Base-by-base conservation (phyloP, 2,113 vertebrate species). In the Noctilio leporinus region DNA sequence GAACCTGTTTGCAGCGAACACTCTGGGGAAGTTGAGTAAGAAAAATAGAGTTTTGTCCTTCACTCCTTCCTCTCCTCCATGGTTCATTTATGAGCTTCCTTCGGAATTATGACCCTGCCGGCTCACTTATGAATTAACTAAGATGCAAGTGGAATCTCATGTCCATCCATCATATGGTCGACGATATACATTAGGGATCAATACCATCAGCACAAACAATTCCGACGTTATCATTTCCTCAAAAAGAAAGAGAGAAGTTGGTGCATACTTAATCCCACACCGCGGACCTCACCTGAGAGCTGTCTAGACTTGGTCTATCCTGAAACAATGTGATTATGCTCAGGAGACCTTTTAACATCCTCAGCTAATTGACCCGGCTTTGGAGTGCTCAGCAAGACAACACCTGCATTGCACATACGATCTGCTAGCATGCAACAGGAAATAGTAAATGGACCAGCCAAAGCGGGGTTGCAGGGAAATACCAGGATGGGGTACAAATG, bases 11-110 rank as follows among this genome's bases (percentile, higher is more conserved):
- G 92, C 83, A 95, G 83, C 55, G 94, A 96, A 92, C 72, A 83
- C 96, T 84, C 93, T 20, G 33, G 92, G 81, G 96, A 95, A 43
- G 40, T 0, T 70, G 62, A 73, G 33, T 49, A 85, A 78, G 90
- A 83, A 96, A 97, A 97, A 96, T 96, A 95, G 93, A 94, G 70
- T 64, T 96, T 76, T 95, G 97, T 67, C 96, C 96, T 96, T 97
- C 87, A 92, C 55, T 93, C 35, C 28, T 14, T 78, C 69, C 59
- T 83, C 51, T 92, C 55, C 38, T 95, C 87, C 59, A 4, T 88
- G 94, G 92, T 64, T 92, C 96, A 89, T 86, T 92, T 95, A 75
- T 70, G 81, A 96, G 83, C 30, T 96, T 96, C 59, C 55, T 85
- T 81, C 33, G 96, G 86, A 95, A 70, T 89, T 91, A 83, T 47